These are phyloP conservation scores for Indicator indicator DNA, from an alignment of 2,113 vertebrate genomes.

Conservation along the genomic window DNA sequence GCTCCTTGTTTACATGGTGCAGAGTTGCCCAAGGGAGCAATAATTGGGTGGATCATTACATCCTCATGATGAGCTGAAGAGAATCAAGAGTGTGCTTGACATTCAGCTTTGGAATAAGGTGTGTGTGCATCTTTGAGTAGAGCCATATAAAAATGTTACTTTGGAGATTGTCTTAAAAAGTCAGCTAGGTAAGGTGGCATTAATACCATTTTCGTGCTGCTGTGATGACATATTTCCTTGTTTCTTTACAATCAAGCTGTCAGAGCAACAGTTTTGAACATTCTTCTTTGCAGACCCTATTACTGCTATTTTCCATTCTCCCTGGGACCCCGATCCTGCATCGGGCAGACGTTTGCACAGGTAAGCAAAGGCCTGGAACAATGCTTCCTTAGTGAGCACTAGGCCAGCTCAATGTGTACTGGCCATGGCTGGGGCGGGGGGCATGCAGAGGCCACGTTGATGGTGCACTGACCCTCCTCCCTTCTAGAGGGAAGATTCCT, in stretches of 20 bases:
- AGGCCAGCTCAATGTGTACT: neutral
- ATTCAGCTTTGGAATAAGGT: neutral
- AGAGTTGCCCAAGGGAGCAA: neutral
- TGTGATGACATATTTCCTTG: neutral
- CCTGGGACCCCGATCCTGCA: constrained; percentile 88
- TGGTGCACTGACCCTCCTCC: neutral
- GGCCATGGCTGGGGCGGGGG: neutral
- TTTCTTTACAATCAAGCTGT: neutral
- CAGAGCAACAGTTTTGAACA: neutral
- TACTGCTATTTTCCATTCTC: constrained; percentile 88
- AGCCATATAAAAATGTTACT: neutral
- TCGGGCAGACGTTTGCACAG: constrained; percentile 90
- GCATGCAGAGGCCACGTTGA: neutral
- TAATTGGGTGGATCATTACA: fast-evolving
- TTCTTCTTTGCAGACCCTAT: constrained; percentile 59
- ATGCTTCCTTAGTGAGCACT: neutral
- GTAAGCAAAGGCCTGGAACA: constrained; percentile 59
- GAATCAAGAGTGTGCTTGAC: neutral
- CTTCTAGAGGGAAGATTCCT: neutral
- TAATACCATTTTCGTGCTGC: neutral
- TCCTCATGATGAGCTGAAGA: neutral
- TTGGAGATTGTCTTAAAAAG: neutral
- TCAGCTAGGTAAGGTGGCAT: neutral
- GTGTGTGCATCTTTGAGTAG: neutral
- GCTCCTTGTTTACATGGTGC: neutral